Conservation (phyloP, 2,797 vertebrate genomes). For the Scleropages formosus region DNA sequence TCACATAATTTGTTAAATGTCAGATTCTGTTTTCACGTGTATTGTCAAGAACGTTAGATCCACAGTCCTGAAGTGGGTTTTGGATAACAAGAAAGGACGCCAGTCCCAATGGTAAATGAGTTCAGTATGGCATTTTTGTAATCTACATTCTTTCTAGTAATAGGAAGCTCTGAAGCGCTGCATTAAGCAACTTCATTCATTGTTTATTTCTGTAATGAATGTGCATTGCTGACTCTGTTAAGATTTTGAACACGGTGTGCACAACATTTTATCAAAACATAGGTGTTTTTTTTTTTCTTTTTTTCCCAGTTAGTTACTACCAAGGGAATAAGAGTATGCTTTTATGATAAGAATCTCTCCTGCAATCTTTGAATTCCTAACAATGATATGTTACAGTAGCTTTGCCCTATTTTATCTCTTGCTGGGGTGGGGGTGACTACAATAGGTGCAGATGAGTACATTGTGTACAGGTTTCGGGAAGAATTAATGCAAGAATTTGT, state of each 20-base stretch:
- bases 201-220: not conserved
- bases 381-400: slow-evolving; percentile 3
- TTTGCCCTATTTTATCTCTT: not conserved
- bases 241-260: slow-evolving; percentile 14
- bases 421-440: too few relatives aligned
- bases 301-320: too few relatives aligned
- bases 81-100: too few relatives aligned
- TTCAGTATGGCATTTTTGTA: not conserved
- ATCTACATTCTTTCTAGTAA: not conserved
- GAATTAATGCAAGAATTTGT: slow-evolving; percentile 1
- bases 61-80: too few relatives aligned
- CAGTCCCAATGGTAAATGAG: not conserved
- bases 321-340: not conserved
- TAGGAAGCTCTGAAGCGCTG: too few relatives aligned
- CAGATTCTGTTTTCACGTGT: too few relatives aligned
- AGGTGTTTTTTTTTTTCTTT: too few relatives aligned
- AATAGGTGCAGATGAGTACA: too few relatives aligned
- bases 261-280: not conserved
- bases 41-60: too few relatives aligned
- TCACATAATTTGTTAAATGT: too few relatives aligned
- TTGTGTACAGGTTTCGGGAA: too few relatives aligned
- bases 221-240: not conserved
- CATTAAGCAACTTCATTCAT: too few relatives aligned
- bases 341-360: not conserved
- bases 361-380: not conserved